Evolutionary conservation across 2,888 invertebrate species (phyloP), one percentile per base, ranked within the genome.

Genomic region (Lasioglossum pauxillum): DNA sequence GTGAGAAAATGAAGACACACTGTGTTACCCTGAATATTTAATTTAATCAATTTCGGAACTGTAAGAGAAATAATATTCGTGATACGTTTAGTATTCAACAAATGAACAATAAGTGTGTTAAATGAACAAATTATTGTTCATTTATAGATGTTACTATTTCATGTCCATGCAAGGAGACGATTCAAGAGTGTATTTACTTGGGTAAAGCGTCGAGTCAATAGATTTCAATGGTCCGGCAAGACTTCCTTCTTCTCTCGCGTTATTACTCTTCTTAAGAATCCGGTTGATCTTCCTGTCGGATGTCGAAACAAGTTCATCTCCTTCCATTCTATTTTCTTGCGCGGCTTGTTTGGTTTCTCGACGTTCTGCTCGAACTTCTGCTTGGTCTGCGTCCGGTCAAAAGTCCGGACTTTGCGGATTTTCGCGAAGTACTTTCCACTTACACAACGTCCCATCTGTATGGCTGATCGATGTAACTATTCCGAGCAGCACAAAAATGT

Each of bases 351-450:
- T 60, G 75, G 49, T 67, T 82, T 73, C n/a, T 31, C 41, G 46
- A 75, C 57, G 44, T 75, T 75, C 57, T 53, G 44, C 64, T 64
- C 38, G 35, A 75, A 75, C 27, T 83, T 83, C 38, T 19, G n/a
- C 41, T 5, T 2, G 7, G 19, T 23, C n/a, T 16, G 44, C 44
- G 44, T 35, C 31, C 53, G 44, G 46, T 23, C 80, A 41, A 23
- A 46, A 64, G 73, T 46, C 53, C 23, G 71, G 27, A 80, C 83
- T 83, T 69, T 57, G 3, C 5, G 49, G 75, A 80, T 72, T 5
- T 60, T 60, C 31, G 14, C 35, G 14, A 75, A 72, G 75, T 60
- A 75, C 72, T 46, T 53, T 74, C 7, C 44, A 44, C 41, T 27
- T 5, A n/a, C 64, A 53, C 82, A 77, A 77, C 73, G 35, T 19